Percentiles rank a stretch among this genome's conserved stretches.
These are phyloP conservation scores for Cyphomyrus discorhynchus DNA, from an alignment of 2,113 vertebrate genomes.

Conservation along the genomic window DNA sequence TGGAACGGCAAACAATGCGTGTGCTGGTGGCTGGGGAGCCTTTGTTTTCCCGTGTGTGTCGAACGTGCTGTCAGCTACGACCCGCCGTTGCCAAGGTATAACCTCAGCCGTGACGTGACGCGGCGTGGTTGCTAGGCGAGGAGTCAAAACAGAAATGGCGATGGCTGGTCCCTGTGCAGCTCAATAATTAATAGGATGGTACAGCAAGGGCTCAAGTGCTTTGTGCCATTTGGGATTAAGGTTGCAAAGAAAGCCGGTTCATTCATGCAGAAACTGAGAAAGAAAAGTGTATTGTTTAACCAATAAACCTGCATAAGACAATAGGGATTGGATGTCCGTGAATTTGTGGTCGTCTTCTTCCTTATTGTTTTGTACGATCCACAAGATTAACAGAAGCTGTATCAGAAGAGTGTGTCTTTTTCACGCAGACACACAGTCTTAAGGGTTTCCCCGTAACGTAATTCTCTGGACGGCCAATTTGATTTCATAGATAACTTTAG, in stretches of 20 bases:
- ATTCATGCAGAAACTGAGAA: not conserved
- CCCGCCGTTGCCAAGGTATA: slow-evolving; percentile 48
- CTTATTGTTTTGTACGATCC: not conserved
- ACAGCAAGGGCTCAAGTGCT: not conserved
- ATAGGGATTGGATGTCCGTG: not conserved
- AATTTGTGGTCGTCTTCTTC: not conserved
- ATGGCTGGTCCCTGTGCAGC: slow-evolving; percentile 10
- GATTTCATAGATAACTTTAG: slow-evolving; percentile 26
- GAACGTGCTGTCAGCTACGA: slow-evolving; percentile 29
- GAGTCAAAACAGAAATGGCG: slow-evolving; percentile 20
- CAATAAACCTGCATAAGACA: not conserved
- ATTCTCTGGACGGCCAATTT: slow-evolving; percentile 20
- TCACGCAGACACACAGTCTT: not conserved
- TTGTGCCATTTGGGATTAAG: not conserved
- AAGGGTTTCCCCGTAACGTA: not conserved
- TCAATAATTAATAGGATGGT: slow-evolving; percentile 52
- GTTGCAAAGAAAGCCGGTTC: not conserved
- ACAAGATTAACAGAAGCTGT: not conserved
- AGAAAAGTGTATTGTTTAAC: not conserved
- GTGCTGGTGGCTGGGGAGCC: not conserved
- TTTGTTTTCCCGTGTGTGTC: slow-evolving; percentile 17
- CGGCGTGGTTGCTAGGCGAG: slow-evolving; percentile 56
- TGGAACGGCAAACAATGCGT: not conserved
- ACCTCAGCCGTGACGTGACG: slow-evolving; percentile 41
- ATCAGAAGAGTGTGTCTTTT: not conserved